A percentile compares a stretch with the other conserved stretches of the same genome.
phyloP scores from a whole-genome alignment of 1,140 invertebrate genomes.

The Sycophila sp. region DNA sequence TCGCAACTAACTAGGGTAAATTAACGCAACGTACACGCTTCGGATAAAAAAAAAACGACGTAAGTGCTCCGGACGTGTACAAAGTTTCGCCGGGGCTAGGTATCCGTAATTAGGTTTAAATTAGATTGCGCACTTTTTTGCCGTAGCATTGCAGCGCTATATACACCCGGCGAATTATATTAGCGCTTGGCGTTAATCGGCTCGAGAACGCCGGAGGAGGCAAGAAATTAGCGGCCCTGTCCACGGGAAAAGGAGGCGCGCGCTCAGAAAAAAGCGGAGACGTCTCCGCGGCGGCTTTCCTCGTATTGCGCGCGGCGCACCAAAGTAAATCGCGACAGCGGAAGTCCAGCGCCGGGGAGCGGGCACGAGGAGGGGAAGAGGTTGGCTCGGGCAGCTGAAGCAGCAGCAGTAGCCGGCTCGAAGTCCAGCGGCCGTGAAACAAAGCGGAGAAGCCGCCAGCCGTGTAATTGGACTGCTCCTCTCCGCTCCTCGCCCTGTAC shows the following conservation, averaged over 20 bases:
- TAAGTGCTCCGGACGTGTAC: not conserved
- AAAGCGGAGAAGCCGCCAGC: slow-evolving; percentile 64
- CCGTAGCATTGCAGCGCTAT: slow-evolving; percentile 5
- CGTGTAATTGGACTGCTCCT: slow-evolving; percentile 66
- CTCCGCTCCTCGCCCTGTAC: not conserved
- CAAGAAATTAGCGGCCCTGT: slow-evolving; percentile 49
- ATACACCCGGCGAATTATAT: not conserved
- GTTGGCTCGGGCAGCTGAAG: slow-evolving; percentile 46
- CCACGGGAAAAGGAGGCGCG: slow-evolving; percentile 46
- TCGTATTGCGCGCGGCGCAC: not conserved
- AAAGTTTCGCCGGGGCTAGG: slow-evolving; percentile 21
- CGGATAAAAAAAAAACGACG: not conserved
- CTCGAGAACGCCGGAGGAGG: slow-evolving; percentile 41
- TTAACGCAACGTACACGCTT: slow-evolving; percentile 10
- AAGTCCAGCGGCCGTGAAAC: slow-evolving; percentile 63
- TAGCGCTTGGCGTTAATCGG: slow-evolving; percentile 47
- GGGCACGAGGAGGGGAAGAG: not conserved
- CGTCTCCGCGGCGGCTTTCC: slow-evolving; percentile 5
- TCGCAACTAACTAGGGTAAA: slow-evolving; percentile 7
- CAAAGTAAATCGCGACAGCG: slow-evolving; percentile 10
- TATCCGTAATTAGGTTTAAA: slow-evolving; percentile 38
- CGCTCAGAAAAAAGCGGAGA: slow-evolving; percentile 19
- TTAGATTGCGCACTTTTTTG: slow-evolving; percentile 34
- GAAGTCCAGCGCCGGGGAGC: slow-evolving; percentile 13
- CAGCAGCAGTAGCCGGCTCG: too few relatives aligned